These are phyloP conservation scores for Sebastolobus alascanus DNA, from an alignment of 2,797 vertebrate species.

Conservation along the genomic window DNA sequence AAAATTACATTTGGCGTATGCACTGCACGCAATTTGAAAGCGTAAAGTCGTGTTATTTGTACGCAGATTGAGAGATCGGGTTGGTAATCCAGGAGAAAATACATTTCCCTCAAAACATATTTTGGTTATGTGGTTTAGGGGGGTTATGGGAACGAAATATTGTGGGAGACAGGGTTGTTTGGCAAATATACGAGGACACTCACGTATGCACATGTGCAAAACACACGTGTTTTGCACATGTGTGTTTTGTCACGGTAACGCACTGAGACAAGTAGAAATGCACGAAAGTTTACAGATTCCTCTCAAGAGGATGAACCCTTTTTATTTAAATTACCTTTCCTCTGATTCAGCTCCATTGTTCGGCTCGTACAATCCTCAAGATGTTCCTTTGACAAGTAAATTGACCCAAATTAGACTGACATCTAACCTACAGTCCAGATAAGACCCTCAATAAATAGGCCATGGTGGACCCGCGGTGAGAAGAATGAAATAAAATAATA, in stretches of 20 bases:
- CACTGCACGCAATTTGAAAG: no score
- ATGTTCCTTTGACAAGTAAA: not conserved
- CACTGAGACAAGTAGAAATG: not conserved
- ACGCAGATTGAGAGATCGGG: no score
- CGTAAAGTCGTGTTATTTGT: no score
- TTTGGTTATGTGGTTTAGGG: no score
- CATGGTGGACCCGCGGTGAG: not conserved
- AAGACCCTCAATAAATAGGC: not conserved
- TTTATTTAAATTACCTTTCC: not conserved
- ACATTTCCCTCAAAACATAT: no score
- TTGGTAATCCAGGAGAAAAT: no score
- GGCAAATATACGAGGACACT: not conserved
- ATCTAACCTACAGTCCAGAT: not conserved
- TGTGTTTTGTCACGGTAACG: not conserved
- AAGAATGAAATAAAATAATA: slow-evolving; percentile 3
- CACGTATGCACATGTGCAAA: not conserved
- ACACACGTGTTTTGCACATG: no score
- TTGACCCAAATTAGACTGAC: not conserved
- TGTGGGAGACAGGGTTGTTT: not conserved
- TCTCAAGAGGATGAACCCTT: not conserved
- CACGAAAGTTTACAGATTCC: not conserved
- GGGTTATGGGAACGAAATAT: no score
- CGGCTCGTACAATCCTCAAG: not conserved
- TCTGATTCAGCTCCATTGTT: not conserved
- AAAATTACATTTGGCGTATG: no score